phyloP scores from a whole-genome alignment of 2,113 vertebrate genomes.

The Pteropus alecto region DNA sequence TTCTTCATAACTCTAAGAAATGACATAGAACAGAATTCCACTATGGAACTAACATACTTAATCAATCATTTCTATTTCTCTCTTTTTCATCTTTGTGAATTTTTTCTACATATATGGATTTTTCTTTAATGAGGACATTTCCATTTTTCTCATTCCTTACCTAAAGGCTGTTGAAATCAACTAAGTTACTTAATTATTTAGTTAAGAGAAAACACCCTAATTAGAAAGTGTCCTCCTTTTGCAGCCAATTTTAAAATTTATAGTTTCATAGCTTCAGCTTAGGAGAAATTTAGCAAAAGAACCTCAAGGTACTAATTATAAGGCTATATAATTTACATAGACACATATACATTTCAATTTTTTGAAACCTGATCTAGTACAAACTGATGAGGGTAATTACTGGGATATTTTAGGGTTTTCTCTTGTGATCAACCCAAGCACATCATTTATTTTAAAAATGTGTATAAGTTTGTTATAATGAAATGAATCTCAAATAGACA shows the following conservation, averaged over 20 bases:
- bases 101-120: constrained; percentile 1
- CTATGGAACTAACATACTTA: background rate
- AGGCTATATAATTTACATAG: constrained; percentile 53
- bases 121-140: constrained; percentile 60
- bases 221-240: constrained; percentile 46
- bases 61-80: background rate
- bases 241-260: constrained; percentile 33
- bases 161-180: constrained; percentile 58
- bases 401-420: background rate
- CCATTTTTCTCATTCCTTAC: constrained; percentile 51
- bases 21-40: background rate
- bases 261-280: constrained; percentile 12
- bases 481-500: constrained; percentile 7
- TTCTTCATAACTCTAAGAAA: background rate
- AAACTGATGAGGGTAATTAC: constrained; percentile 22
- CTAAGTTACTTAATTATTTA: constrained; percentile 63
- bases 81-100: constrained; percentile 17
- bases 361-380: constrained; percentile 19
- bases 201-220: constrained; percentile 53
- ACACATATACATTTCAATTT: constrained; percentile 6
- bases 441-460: constrained; percentile 28
- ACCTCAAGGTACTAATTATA: constrained; percentile 59
- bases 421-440: background rate
- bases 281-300: constrained; percentile 56
- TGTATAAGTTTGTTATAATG: background rate